Evolutionary conservation across 1,140 invertebrate genomes (phyloP).

Genomic region (Aplysia californica): DNA sequence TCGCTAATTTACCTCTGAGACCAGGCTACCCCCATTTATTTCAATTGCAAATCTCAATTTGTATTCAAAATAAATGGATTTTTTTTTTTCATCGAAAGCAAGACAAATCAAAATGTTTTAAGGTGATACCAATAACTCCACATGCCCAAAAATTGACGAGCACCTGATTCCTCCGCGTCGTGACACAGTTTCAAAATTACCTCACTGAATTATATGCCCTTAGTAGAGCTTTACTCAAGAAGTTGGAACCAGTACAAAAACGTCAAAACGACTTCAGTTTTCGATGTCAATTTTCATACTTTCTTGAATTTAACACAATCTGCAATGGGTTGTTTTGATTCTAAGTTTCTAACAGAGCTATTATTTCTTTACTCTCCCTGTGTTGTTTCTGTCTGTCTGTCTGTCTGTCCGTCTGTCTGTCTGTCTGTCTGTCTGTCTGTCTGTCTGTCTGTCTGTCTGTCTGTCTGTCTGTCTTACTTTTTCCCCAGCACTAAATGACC

Average conservation of each 20-base stretch:
- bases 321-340: neutral
- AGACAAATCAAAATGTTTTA: too few relatives aligned
- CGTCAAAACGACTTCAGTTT: too few relatives aligned
- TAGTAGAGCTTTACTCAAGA: neutral
- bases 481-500: too few relatives aligned
- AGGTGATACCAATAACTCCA: too few relatives aligned
- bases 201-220: neutral
- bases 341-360: neutral
- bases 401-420: neutral
- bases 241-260: too few relatives aligned
- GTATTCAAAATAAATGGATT: too few relatives aligned
- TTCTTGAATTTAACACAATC: neutral
- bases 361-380: neutral
- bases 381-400: neutral
- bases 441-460: conserved; percentile 7
- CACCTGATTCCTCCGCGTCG: too few relatives aligned
- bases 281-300: neutral
- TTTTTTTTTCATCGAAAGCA: too few relatives aligned
- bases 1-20: too few relatives aligned
- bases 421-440: conserved; percentile 17
- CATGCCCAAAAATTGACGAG: too few relatives aligned
- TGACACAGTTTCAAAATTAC: neutral
- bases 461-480: conserved; percentile 17
- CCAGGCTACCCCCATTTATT: too few relatives aligned
- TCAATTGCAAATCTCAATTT: too few relatives aligned